Base-by-base conservation (phyloP, 1,140 invertebrate genomes). In the Anastrepha obliqua region DNA sequence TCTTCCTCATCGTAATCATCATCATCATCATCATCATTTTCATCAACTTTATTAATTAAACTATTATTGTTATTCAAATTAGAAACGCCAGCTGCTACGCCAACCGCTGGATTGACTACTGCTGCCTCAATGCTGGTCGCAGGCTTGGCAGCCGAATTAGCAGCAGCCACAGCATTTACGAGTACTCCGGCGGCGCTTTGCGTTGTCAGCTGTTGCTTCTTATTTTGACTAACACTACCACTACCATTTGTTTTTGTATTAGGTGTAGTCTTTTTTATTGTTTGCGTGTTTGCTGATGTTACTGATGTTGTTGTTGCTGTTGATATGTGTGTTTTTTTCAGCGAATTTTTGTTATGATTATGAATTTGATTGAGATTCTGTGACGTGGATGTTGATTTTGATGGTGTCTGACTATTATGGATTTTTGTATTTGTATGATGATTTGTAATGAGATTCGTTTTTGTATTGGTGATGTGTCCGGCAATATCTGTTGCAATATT, bases 21-120 rank as follows among this genome's bases (percentile, higher is more conserved):
- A 60, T 96, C 94, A 88, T 95, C 95, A 88, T 96, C 96, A 78
- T 96, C 96, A 39, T 96, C 96, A 85, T 96, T 95, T 2, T 96
- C 95, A 2, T 96, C 96, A 3, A 96, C 96, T 2, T 96, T 96
- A 15, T 95, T 95, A 39, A 95, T 95, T 4, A 17, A 15, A 74
- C 42, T 81, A 81, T 42, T 81, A 81, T 81, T 81, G 20, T 55
- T 81, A 20, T 94, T 94, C 62, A 93, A 93, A 42, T 87, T 86
- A 59, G 87, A 81, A 15, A 78, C 89, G 11, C 87, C 88, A 85
- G 89, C 78, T 44, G 93, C 92, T 85, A 90, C 90, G 89, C 94
- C 93, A 11, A 94, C 93, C 51, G 92, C 94, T 91, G 89, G 93
- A 86, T 89, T 86, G 81, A 42, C 88, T 89, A 15, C 67, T 81